These are phyloP conservation scores for Euglossa dilemma DNA, from an alignment of 1,140 invertebrate species.

Conservation along the genomic window DNA sequence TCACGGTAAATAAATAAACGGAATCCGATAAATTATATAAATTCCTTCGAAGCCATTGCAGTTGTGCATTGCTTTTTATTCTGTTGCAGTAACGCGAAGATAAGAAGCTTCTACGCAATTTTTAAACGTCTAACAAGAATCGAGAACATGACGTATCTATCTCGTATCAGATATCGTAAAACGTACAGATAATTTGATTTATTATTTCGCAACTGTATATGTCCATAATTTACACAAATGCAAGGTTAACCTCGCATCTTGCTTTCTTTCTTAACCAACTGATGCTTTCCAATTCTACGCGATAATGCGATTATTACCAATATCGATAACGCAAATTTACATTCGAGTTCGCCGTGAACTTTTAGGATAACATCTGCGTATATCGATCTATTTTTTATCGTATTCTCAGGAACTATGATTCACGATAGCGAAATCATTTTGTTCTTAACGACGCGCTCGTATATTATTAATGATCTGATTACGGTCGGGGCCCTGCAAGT, in stretches of 20 bases:
- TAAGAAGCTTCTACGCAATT: background rate
- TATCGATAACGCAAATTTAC: background rate
- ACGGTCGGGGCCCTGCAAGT: too few relatives aligned
- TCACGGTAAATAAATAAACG: background rate
- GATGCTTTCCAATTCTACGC: background rate
- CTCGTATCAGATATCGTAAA: background rate
- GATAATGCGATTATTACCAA: too few relatives aligned
- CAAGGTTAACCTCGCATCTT: background rate
- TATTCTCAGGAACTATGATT: background rate
- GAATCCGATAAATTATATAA: background rate
- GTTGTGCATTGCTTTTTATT: background rate
- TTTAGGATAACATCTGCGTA: too few relatives aligned
- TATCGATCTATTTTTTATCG: background rate
- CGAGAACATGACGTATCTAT: background rate
- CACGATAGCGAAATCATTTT: background rate
- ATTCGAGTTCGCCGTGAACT: background rate
- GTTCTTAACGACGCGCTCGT: background rate
- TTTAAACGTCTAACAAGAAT: background rate
- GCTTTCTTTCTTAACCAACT: background rate
- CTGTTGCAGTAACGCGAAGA: background rate
- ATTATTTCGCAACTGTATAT: background rate
- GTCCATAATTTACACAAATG: too few relatives aligned
- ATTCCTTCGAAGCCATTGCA: background rate
- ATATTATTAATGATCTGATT: too few relatives aligned
- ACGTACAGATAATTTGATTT: background rate